A percentile compares a stretch with the other conserved stretches of the same genome.
phyloP scores from a whole-genome alignment of 2,113 vertebrate genomes.

The Oenanthe oenanthe region DNA sequence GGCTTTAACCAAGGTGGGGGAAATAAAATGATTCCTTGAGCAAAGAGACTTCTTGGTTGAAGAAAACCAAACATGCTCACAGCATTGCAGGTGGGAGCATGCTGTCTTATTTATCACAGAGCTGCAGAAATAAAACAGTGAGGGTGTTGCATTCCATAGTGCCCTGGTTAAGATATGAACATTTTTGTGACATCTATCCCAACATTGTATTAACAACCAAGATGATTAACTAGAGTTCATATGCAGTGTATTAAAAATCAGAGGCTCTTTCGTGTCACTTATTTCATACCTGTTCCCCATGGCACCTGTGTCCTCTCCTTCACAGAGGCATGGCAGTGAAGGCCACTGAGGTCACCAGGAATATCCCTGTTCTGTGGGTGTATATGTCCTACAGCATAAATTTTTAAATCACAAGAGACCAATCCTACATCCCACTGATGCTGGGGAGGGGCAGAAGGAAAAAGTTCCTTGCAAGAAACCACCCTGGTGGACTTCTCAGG shows the following conservation, averaged over 20 bases:
- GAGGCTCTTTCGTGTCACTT: neutral
- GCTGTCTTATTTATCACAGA: slow-evolving; percentile 9
- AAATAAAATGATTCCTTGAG: neutral
- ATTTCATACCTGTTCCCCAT: neutral
- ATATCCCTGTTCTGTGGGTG: neutral
- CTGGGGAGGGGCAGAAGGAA: neutral
- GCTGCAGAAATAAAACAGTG: neutral
- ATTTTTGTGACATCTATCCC: neutral
- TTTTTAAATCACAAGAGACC: neutral
- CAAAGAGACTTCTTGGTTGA: neutral
- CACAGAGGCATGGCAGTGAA: neutral
- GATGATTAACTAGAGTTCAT: neutral
- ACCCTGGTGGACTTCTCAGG: neutral
- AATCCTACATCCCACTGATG: neutral
- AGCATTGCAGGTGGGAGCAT: slow-evolving; percentile 42
- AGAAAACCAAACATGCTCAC: slow-evolving; percentile 8
- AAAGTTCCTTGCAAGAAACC: neutral
- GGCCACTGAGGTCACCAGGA: neutral
- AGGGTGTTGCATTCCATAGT: neutral
- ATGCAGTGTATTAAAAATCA: neutral
- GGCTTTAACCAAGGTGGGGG: neutral
- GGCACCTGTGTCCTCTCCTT: neutral
- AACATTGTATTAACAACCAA: neutral
- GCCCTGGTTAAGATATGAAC: neutral
- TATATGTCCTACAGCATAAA: neutral